Conservation (phyloP, 2,888 invertebrate genomes). For the Cyclophora albipunctata region DNA sequence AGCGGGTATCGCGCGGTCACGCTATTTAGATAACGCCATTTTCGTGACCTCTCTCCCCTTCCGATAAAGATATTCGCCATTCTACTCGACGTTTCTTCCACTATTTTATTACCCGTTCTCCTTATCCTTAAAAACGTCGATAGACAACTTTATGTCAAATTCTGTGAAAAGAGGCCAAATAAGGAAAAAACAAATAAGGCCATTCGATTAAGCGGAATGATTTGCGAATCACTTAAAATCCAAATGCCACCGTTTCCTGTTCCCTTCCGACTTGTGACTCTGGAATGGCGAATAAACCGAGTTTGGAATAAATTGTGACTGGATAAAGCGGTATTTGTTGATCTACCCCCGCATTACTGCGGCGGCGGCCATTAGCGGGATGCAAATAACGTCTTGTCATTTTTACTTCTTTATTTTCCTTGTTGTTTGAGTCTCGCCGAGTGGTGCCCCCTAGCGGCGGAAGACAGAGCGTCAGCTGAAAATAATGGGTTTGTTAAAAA, state of each 20-base stretch:
- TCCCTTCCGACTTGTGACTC: conserved; percentile 57
- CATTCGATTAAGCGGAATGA: conserved; percentile 69
- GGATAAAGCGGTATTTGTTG: conserved; percentile 75
- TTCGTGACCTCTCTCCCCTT: conserved; percentile 51
- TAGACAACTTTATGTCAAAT: conserved; percentile 1
- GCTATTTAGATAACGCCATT: conserved; percentile 69
- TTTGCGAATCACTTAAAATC: conserved; percentile 69
- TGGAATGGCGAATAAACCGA: conserved; percentile 65
- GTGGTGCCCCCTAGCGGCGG: conserved; percentile 17
- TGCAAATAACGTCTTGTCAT: conserved; percentile 75
- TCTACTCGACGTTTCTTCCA: conserved; percentile 35
- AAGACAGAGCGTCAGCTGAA: too few species aligned
- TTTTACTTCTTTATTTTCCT: conserved; percentile 71
- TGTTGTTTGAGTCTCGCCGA: conserved; percentile 15
- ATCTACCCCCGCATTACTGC: conserved; percentile 72
- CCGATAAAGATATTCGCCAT: conserved; percentile 44
- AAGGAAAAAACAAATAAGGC: conserved; percentile 59
- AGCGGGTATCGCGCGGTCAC: conserved; percentile 63
- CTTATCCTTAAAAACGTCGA: conserved; percentile 7
- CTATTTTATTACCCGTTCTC: conserved; percentile 14
- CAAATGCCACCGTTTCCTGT: conserved; percentile 63
- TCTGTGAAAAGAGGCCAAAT: conserved; percentile 27
- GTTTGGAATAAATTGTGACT: conserved; percentile 73
- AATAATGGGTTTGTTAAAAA: background rate
- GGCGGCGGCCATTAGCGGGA: conserved; percentile 69